Conservation (phyloP, 2,797 vertebrate species). For the Hozukius guyotensis region DNA sequence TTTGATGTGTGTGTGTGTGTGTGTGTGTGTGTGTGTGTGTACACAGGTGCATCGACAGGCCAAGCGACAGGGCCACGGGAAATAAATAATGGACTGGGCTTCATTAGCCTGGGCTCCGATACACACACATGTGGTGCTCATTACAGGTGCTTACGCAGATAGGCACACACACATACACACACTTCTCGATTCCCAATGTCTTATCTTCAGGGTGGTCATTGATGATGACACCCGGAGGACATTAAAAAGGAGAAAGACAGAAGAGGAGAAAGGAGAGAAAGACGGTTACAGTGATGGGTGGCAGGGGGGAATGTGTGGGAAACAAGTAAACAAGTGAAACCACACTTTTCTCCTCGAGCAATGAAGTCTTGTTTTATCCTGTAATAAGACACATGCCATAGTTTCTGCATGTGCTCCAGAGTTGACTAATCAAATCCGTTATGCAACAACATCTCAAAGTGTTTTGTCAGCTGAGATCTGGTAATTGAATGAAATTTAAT, state of each 20-base stretch:
- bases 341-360: conserved; percentile 16
- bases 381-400: conserved; percentile 28
- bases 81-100: conserved; percentile 84
- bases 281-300: conserved; percentile 24
- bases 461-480: conserved; percentile 13
- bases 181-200: conserved; percentile 64
- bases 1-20: conserved; percentile 28
- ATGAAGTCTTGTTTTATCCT: conserved; percentile 22
- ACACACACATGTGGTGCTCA: conserved; percentile 82
- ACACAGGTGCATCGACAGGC: conserved; percentile 84
- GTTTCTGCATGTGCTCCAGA: conserved; percentile 16
- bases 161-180: conserved; percentile 37
- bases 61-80: conserved; percentile 75
- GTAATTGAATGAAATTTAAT: background rate
- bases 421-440: conserved; percentile 25
- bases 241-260: conserved; percentile 32
- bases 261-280: conserved; percentile 9
- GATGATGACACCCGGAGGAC: conserved; percentile 59
- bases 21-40: conserved; percentile 50
- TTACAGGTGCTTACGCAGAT: conserved; percentile 79
- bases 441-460: conserved; percentile 22
- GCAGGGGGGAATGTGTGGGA: conserved; percentile 7
- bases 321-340: conserved; percentile 44
- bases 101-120: conserved; percentile 79
- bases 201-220: conserved; percentile 80